These are phyloP conservation scores for fruit fly (Drosophila melanogaster) DNA, from an alignment of 1,140 invertebrate genomes.

Conservation along the genomic window Release_6_plus_ISO1_MT NC_004354.4:11914001-11914500, in stretches of 20 bases:
- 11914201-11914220: not conserved
- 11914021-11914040: constrained; percentile 20
- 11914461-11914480: too few species aligned
- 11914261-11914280: not conserved
- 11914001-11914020: constrained; percentile 48
- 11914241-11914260: not conserved
- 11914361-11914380: not conserved
- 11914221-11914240: not conserved
- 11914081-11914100: constrained; percentile 31
- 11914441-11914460: too few species aligned
- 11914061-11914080: not conserved
- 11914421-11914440: not conserved
- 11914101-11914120: not conserved
- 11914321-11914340: constrained; percentile 3
- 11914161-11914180: constrained; percentile 6
- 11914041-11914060: constrained; percentile 29
- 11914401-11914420: not conserved
- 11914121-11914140: not conserved
- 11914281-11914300: not conserved
- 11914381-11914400: not conserved
- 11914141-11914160: not conserved
- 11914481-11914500: too few species aligned
- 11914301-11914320: not conserved
- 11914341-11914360: constrained; percentile 1
- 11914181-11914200: not conserved